Percentiles rank a stretch among this genome's conserved stretches.
Evolutionary conservation across 1,140 invertebrate species (phyloP).

Genomic region (Apis florea): DNA sequence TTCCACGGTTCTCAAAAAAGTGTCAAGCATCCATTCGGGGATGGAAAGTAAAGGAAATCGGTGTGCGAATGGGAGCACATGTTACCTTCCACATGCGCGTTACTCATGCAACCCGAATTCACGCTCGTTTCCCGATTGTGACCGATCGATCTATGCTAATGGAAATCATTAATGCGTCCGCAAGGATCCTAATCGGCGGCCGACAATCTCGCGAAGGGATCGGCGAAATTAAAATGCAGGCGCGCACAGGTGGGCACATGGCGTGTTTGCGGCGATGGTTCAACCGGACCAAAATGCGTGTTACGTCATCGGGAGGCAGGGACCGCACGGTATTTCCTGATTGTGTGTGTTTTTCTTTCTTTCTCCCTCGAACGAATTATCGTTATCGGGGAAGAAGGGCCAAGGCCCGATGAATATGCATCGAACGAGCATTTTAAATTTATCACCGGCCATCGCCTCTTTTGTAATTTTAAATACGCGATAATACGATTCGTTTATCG

Average conservation of each 20-base stretch:
- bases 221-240: conserved; percentile 71
- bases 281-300: conserved; percentile 31
- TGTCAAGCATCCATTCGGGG: neutral
- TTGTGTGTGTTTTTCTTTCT: conserved; percentile 3
- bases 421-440: conserved; percentile 26
- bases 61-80: conserved; percentile 63
- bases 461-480: conserved; percentile 30
- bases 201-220: conserved; percentile 59
- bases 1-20: neutral
- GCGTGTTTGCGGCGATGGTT: conserved; percentile 43
- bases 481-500: too few relatives aligned
- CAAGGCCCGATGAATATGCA: conserved; percentile 29
- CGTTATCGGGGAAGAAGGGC: too few relatives aligned
- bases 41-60: conserved; percentile 17
- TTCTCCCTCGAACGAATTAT: too few relatives aligned
- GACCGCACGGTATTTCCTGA: conserved; percentile 52
- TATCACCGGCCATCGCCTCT: neutral
- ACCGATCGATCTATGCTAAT: conserved; percentile 78
- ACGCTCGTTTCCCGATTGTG: conserved; percentile 36
- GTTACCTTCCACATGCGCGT: conserved; percentile 20
- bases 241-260: conserved; percentile 72
- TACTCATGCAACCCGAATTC: conserved; percentile 52
- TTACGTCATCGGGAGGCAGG: conserved; percentile 57
- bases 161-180: conserved; percentile 74
- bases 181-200: conserved; percentile 68